Percentiles rank a stretch among this genome's conserved stretches.
phyloP scores from a whole-genome alignment of 1,140 invertebrate genomes.

The Elymnias hypermnestra region DNA sequence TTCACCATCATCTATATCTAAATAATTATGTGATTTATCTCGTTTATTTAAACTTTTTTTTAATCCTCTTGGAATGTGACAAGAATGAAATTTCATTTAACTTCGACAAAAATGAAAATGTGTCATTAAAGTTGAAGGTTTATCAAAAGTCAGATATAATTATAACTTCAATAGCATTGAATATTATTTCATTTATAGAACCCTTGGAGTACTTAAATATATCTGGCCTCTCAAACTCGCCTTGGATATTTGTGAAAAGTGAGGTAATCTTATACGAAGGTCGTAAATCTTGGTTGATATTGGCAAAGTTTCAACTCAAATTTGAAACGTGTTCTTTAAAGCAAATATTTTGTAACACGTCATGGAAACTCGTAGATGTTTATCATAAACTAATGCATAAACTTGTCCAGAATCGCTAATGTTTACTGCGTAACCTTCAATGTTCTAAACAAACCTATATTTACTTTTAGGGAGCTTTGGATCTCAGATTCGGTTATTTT shows the following conservation, averaged over 20 bases:
- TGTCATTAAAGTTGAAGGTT: too few species aligned
- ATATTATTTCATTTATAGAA: too few species aligned
- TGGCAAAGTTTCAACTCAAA: constrained; percentile 56
- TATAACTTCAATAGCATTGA: too few species aligned
- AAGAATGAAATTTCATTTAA: too few species aligned
- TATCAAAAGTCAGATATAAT: too few species aligned
- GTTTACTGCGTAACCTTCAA: constrained; percentile 5
- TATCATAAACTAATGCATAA: constrained; percentile 23
- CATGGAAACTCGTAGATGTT: constrained; percentile 22
- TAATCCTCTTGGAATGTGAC: too few species aligned
- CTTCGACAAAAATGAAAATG: too few species aligned
- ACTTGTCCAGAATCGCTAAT: constrained; percentile 12
- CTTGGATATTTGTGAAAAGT: constrained; percentile 67
- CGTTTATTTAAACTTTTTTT: too few species aligned
- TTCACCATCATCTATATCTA: too few species aligned
- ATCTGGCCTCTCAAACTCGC: constrained; percentile 22
- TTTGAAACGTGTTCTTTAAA: constrained; percentile 44
- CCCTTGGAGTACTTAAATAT: neutral
- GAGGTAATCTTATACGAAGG: constrained; percentile 61
- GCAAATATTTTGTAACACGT: constrained; percentile 48
- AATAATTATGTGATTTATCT: too few species aligned
- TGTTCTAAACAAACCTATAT: neutral
- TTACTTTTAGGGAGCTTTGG: neutral
- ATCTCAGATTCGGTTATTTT: too few species aligned
- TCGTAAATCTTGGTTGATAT: constrained; percentile 58